Base-by-base conservation (phyloP, 2,113 vertebrate genomes). In the Rhadina sibilatrix region DNA sequence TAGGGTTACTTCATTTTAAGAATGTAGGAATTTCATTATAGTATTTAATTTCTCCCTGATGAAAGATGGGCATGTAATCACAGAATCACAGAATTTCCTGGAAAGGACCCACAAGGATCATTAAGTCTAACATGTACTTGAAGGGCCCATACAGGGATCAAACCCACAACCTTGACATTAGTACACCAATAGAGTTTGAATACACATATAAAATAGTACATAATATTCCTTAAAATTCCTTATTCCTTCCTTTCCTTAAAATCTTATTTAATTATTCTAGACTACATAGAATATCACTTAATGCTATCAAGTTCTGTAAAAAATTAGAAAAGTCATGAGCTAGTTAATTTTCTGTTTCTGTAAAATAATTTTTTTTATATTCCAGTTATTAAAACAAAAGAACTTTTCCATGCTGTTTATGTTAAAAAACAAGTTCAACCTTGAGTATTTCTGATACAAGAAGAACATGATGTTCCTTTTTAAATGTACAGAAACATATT, bases 51-150 rank as follows among this genome's bases (percentile, higher is more conserved):
- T 66, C 44, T 87, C 17, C 30, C 12, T 47, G 19, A 25, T 2
- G 6, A 77, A 91, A 64, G 15, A 25, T 11, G 50, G 6, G 2
- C 23, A 47, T 11, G 21, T 20, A 44, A 25, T 44, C 37, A 59
- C 53, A 52, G 53, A 59, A 52, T 33, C 8, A 13, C 37, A 77
- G 53, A 68, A 52, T 44, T 18, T 44, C 33, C 53, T 37, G 31
- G 31, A 68, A 44, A 57, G 11, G 6, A 18, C 22, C 11, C 33
- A 44, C 14, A 33, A 33, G 31, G 22, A 44, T 59, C 25, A 50
- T 35, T 7, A 44, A 27, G 7, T 37, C 27, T 33, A 59, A 22
- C 17, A 35, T 0, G 1, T 21, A 11, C 1, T 2, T 7, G 37
- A 59, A 44, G 52, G 21, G 11, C 25, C 44, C 11, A 50, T 27